Base-by-base conservation (phyloP, 2,797 vertebrate genomes). In the Lophotriccus pileatus region DNA sequence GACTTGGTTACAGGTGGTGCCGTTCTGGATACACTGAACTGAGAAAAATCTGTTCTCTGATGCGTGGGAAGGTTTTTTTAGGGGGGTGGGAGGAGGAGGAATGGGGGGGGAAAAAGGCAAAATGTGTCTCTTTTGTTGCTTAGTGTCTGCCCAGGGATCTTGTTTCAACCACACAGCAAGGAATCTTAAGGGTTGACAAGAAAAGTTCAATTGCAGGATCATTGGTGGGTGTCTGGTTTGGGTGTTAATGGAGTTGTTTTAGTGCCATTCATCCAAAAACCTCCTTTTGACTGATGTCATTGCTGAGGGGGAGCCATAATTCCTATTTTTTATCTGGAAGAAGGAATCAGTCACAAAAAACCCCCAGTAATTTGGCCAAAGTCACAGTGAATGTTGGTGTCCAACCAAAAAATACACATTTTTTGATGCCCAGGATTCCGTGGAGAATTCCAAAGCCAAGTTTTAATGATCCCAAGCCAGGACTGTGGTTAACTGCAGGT, bases 31-130 rank as follows among this genome's bases (percentile, higher is more conserved):
- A 14, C 41, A 39, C 4, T 19, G 55, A 93, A 27, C 43, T 66
- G 69, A 84, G 93, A 92, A 89, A 91, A 89, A 91, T 59, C 72
- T 89, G 56, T 80, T 93, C 86, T 74, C 39, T 94, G 64, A 14
- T 67, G 68, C 70, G 74, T 39, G 69, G 24, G 58, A 66, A 79
- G 25, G 60, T 3, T 12, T 86, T 69, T 82, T 67, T 67, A 27
- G 32, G 21, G 30, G 19, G 28, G 2, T 66, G 46, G 77, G 66
- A 84, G 36, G 55, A 94, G 77, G 69, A 90, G 63, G 77, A 44
- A 32, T 43, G 41, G 41, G 41, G 16, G 21, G 23, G 1, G 15
- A 28, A 39, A 15, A 75, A 53, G 37, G 36, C 76, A 55, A 23
- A 8, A 36, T 39, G 34, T 39, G 56, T 23, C 50, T 92, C 28